These are phyloP conservation scores for Protophormia terraenovae DNA, from an alignment of 2,888 invertebrate species.

Conservation along the genomic window DNA sequence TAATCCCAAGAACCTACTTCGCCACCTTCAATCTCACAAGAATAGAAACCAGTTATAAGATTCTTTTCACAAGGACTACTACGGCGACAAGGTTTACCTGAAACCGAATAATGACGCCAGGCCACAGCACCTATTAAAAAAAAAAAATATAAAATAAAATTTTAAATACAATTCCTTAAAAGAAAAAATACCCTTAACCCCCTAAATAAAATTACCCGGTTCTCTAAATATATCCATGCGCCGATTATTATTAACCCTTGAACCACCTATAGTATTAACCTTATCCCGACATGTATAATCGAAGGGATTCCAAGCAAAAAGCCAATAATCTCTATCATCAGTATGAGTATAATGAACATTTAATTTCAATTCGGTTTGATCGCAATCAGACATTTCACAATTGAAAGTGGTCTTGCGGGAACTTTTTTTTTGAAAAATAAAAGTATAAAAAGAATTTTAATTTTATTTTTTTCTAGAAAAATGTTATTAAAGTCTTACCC, in stretches of 20 bases:
- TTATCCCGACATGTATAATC: conserved; percentile 86
- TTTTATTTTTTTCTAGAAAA: neutral
- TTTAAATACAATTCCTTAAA: conserved; percentile 18
- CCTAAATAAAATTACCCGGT: conserved; percentile 78
- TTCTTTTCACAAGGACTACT: conserved; percentile 88
- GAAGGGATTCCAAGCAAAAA: conserved; percentile 90
- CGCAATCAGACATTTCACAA: conserved; percentile 90
- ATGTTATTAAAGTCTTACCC: conserved; percentile 81
- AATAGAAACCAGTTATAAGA: conserved; percentile 90
- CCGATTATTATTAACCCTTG: conserved; percentile 80
- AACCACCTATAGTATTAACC: conserved; percentile 81
- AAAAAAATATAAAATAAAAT: neutral
- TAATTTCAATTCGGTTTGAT: conserved; percentile 88
- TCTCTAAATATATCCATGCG: conserved; percentile 82
- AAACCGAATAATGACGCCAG: conserved; percentile 90
- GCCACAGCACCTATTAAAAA: conserved; percentile 81
- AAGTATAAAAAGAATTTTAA: neutral
- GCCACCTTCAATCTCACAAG: conserved; percentile 89
- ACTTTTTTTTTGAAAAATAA: conserved; percentile 72
- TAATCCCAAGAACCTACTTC: conserved; percentile 91
- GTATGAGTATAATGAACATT: conserved; percentile 87
- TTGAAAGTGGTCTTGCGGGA: conserved; percentile 82
- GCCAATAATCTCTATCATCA: conserved; percentile 85
- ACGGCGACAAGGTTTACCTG: conserved; percentile 89
- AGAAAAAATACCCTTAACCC: neutral